Evolutionary conservation across 2,113 vertebrate species (phyloP).

Genomic region (Myrmecophaga tridactyla): DNA sequence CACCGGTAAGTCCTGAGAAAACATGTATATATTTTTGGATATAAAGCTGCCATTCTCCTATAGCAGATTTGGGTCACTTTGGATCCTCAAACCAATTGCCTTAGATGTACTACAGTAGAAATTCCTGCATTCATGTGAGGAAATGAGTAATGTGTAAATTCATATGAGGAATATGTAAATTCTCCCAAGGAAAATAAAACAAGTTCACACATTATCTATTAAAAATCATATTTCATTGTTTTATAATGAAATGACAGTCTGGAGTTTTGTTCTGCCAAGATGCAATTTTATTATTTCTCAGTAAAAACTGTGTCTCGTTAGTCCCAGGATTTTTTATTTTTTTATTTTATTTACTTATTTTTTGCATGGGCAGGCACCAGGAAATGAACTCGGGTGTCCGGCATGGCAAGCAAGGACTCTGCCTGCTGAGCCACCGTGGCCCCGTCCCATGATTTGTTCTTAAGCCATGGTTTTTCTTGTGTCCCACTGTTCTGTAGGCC

Average conservation of each 20-base stretch:
- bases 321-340: neutral
- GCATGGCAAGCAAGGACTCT: too few relatives aligned
- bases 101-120: neutral
- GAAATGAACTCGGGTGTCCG: too few relatives aligned
- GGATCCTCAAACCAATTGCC: neutral
- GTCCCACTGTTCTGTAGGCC: slow-evolving; percentile 83
- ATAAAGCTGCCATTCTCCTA: neutral
- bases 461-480: slow-evolving; percentile 21
- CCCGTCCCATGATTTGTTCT: neutral
- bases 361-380: too few relatives aligned
- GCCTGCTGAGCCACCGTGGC: too few relatives aligned
- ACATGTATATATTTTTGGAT: accelerated
- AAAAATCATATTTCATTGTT: neutral
- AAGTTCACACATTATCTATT: neutral
- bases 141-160: neutral
- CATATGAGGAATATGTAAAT: neutral
- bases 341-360: too few relatives aligned
- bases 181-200: neutral
- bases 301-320: neutral
- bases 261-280: neutral
- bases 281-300: neutral
- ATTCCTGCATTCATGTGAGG: neutral
- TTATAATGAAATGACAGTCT: neutral
- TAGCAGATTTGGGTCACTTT: neutral
- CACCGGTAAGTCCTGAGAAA: slow-evolving; percentile 87